A percentile compares a stretch with the other conserved stretches of the same genome.
phyloP scores from a whole-genome alignment of 2,888 invertebrate species.

The Balanococcus diminutus region DNA sequence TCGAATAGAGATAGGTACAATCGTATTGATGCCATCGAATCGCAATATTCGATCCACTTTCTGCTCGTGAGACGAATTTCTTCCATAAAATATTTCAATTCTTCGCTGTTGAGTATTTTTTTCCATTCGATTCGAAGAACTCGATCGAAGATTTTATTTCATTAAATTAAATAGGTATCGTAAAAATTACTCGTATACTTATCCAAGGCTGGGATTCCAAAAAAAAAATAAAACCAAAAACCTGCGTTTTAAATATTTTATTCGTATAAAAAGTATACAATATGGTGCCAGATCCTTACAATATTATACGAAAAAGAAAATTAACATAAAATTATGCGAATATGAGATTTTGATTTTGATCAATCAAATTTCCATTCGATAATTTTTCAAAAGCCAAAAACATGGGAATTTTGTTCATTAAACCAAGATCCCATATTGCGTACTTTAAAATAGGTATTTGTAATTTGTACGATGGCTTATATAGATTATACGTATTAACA shows the following conservation, averaged over 20 bases:
- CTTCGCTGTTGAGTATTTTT: not conserved
- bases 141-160: not conserved
- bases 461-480: slow-evolving; percentile 38
- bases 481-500: not conserved
- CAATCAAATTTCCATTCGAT: not conserved
- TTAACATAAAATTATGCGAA: slow-evolving; percentile 9
- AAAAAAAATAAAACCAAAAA: slow-evolving; percentile 42
- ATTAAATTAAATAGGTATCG: not conserved
- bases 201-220: slow-evolving; percentile 57
- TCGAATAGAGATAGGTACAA: not conserved
- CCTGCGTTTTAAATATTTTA: slow-evolving; percentile 47
- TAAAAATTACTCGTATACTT: slow-evolving; percentile 16
- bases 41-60: not conserved
- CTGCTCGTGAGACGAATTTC: not conserved
- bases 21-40: too few relatives aligned
- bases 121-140: not conserved
- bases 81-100: not conserved
- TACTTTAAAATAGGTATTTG: slow-evolving; percentile 32
- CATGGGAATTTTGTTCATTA: not conserved
- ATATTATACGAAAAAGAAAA: not conserved
- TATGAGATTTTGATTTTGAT: slow-evolving; percentile 42
- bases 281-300: not conserved
- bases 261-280: slow-evolving; percentile 41
- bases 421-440: slow-evolving; percentile 40
- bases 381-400: not conserved